phyloP scores from a whole-genome alignment of 1,140 invertebrate genomes.

The Teleopsis dalmanni region DNA sequence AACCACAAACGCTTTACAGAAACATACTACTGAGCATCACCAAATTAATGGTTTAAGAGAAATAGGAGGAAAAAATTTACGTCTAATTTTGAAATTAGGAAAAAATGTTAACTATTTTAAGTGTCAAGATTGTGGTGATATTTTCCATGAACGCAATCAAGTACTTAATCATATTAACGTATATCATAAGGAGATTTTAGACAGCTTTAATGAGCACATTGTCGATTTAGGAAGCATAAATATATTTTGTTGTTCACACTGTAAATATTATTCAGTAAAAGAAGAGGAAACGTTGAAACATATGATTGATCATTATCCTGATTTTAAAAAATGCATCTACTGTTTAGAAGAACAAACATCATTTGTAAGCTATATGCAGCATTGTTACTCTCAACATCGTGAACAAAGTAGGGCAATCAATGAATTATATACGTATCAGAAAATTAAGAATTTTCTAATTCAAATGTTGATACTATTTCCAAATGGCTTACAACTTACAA shows the following conservation, averaged over 20 bases:
- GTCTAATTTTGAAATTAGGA: too few relatives aligned
- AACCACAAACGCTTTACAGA: too few relatives aligned
- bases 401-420: slow-evolving; percentile 1
- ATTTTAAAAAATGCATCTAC: slow-evolving; percentile 11
- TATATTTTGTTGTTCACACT: slow-evolving; percentile 10
- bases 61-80: too few relatives aligned
- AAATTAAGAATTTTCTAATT: slow-evolving; percentile 7
- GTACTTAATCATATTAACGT: too few relatives aligned
- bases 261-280: not conserved
- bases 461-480: slow-evolving; percentile 14
- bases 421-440: not conserved
- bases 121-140: too few relatives aligned
- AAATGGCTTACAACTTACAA: slow-evolving; percentile 12
- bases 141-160: too few relatives aligned
- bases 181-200: too few relatives aligned
- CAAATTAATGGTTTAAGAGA: too few relatives aligned
- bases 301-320: slow-evolving; percentile 14
- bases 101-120: too few relatives aligned
- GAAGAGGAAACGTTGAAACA: slow-evolving; percentile 12
- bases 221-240: too few relatives aligned
- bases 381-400: slow-evolving; percentile 13
- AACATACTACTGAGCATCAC: too few relatives aligned
- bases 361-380: slow-evolving; percentile 13
- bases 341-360: not conserved
- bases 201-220: too few relatives aligned